Evolutionary conservation across 2,797 vertebrate species (phyloP).

Genomic region (Pterois miles): DNA sequence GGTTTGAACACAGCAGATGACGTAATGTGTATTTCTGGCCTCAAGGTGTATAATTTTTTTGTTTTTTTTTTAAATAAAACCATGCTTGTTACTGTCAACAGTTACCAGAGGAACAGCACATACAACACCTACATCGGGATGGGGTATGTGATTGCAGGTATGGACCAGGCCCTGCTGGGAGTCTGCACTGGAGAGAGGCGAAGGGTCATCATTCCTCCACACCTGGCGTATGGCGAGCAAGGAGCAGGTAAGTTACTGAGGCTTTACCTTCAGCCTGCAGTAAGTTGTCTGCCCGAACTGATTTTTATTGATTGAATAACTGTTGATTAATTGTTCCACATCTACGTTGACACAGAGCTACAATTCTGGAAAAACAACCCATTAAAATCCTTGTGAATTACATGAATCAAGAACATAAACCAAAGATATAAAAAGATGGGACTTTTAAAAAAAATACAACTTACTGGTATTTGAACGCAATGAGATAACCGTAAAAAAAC

Average conservation of each 20-base stretch:
- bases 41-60: not conserved
- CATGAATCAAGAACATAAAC: not conserved
- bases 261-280: not conserved
- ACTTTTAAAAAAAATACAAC: not conserved
- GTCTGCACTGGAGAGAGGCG: conserved; percentile 90
- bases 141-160: conserved; percentile 94
- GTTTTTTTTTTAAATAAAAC: not conserved
- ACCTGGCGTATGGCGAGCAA: conserved; percentile 92
- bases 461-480: not conserved
- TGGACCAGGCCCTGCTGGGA: conserved; percentile 93
- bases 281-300: not conserved
- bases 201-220: conserved; percentile 88
- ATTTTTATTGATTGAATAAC: not conserved
- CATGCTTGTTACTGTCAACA: conserved; percentile 55
- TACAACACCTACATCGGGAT: conserved; percentile 97
- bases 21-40: not conserved
- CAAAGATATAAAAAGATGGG: not conserved
- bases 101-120: conserved; percentile 93
- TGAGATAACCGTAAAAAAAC: not conserved
- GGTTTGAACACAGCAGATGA: not conserved
- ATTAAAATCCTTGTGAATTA: not conserved
- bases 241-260: conserved; percentile 86
- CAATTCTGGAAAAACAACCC: not conserved
- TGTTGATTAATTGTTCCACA: not conserved
- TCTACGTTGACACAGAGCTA: too few relatives aligned